phyloP scores from a whole-genome alignment of 53 echinoderm and acorn worm species.

The Henricia sp. region DNA sequence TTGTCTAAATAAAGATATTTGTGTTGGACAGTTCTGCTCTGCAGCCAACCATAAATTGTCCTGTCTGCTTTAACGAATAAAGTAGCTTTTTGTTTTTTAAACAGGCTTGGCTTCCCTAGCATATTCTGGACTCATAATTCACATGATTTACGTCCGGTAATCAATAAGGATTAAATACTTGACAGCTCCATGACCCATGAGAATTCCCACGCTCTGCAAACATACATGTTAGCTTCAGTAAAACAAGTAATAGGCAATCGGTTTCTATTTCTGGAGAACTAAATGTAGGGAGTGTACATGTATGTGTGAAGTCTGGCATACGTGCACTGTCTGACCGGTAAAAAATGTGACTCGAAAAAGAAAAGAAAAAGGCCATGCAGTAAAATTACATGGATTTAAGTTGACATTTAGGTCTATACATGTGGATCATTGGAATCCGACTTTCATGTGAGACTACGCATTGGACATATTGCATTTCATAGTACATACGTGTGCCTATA shows the following conservation, averaged over 20 bases:
- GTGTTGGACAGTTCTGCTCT: too few species aligned
- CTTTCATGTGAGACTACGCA: too few species aligned
- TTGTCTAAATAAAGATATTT: too few species aligned
- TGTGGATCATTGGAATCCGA: too few species aligned
- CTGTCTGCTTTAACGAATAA: conserved; percentile 1
- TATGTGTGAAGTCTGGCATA: too few species aligned
- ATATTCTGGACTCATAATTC: conserved; percentile 42
- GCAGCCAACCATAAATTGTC: conserved; percentile 11
- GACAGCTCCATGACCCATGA: conserved; percentile 29
- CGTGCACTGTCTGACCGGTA: too few species aligned
- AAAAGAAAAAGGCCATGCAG: too few species aligned
- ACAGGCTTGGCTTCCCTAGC: background rate
- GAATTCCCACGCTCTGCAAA: background rate
- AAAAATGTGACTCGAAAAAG: too few species aligned
- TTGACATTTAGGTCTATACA: too few species aligned
- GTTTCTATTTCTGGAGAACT: background rate
- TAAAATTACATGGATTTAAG: too few species aligned
- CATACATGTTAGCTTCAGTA: conserved; percentile 11
- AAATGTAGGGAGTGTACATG: background rate
- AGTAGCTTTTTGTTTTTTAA: background rate
- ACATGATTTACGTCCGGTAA: conserved; percentile 28
- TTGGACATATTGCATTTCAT: too few species aligned
- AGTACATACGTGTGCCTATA: background rate
- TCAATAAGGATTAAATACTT: conserved; percentile 37
- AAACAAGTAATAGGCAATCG: background rate